phyloP scores from a whole-genome alignment of 30 jellyfish, hydroid and myxozoan genomes.

The Chrysaora quinquecirrha region DNA sequence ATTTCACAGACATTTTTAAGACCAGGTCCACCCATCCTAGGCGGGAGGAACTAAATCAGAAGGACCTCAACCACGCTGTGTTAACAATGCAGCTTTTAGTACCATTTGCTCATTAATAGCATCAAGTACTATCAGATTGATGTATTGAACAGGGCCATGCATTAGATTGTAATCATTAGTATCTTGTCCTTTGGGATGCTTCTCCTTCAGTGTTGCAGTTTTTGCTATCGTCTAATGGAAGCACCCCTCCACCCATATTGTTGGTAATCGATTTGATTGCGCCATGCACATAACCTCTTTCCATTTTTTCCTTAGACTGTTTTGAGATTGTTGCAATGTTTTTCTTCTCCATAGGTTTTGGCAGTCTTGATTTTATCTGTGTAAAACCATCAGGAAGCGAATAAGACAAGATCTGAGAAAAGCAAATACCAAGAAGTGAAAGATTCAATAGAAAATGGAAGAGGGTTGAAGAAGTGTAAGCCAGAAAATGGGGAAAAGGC shows the following conservation, averaged over 20 bases:
- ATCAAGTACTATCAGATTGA: no score
- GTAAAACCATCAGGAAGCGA: constrained; percentile 48
- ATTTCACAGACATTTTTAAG: no score
- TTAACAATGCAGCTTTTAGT: no score
- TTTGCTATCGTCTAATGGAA: constrained; percentile 23
- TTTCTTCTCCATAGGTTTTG: neutral
- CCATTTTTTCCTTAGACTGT: constrained; percentile 19
- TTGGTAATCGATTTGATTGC: constrained; percentile 33
- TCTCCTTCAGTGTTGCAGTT: constrained; percentile 17
- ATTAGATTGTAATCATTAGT: no score
- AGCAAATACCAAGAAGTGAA: constrained; percentile 40
- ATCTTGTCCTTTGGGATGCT: no score
- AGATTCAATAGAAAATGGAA: constrained; percentile 24
- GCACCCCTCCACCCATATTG: constrained; percentile 31
- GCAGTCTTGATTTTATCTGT: constrained; percentile 21
- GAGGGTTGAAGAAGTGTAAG: constrained; percentile 41
- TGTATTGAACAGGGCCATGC: no score
- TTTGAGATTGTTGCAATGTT: constrained; percentile 1
- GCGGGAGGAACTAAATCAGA: no score
- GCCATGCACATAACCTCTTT: constrained; percentile 39
- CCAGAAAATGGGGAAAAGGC: neutral
- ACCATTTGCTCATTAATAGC: no score
- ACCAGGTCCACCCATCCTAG: no score
- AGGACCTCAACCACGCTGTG: no score
- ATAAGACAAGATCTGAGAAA: constrained; percentile 46